A percentile compares a stretch with the other conserved stretches of the same genome.
These are phyloP conservation scores for Brachionus sp. DNA, from an alignment of 1,140 invertebrate species.

Conservation along the genomic window DNA sequence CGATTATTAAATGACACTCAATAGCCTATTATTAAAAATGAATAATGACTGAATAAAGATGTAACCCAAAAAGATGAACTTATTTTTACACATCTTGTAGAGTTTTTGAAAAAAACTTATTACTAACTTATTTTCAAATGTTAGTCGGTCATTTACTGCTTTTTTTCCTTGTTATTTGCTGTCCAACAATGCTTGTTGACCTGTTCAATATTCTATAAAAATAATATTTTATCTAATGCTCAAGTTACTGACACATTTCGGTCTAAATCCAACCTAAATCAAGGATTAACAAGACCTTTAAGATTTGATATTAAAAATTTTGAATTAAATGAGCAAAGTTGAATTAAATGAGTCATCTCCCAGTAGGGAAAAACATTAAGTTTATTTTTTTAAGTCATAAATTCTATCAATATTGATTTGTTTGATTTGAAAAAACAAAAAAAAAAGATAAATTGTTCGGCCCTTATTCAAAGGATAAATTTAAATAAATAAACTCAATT, in stretches of 20 bases:
- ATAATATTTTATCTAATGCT: not conserved
- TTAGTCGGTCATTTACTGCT: not conserved
- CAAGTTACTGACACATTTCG: not conserved
- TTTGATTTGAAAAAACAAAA: not conserved
- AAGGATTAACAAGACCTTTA: slow-evolving; percentile 1
- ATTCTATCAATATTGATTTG: not conserved
- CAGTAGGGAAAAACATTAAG: not conserved
- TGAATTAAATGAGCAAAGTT: not conserved
- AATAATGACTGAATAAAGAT: not conserved
- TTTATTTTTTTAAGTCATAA: not conserved
- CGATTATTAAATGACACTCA: no score
- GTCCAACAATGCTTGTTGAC: not conserved
- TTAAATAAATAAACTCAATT: not conserved
- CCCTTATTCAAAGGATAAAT: not conserved
- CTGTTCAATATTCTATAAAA: not conserved
- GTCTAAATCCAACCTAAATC: not conserved
- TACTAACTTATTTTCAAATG: no score
- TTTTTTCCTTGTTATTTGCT: not conserved
- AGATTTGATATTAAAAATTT: not conserved
- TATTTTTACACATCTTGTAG: not conserved
- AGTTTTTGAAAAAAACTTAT: not conserved
- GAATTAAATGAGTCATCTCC: not conserved
- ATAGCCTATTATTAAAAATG: no score
- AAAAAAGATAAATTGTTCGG: not conserved
- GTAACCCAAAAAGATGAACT: no score